Evolutionary conservation across 2,113 vertebrate genomes (phyloP).

Genomic region (Grantiella picta): DNA sequence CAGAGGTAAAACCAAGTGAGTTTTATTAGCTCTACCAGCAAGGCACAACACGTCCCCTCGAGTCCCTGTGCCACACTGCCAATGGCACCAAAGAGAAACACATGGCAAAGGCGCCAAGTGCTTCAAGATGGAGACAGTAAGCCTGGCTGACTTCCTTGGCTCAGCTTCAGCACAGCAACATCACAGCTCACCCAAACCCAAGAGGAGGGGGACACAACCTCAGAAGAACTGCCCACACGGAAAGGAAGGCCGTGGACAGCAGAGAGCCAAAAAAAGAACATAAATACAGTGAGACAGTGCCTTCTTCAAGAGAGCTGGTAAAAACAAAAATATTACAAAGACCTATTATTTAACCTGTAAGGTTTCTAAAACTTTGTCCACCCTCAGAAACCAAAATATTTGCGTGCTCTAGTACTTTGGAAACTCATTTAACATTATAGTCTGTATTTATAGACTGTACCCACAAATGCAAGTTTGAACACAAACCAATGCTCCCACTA

Average conservation of each 20-base stretch:
- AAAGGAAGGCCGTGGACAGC: neutral
- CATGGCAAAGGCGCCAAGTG: neutral
- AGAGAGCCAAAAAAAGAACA: accelerated
- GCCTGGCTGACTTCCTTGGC: neutral
- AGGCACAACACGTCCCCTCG: accelerated
- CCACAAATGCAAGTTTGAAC: neutral
- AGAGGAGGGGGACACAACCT: neutral
- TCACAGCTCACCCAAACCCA: neutral
- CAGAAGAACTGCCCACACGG: neutral
- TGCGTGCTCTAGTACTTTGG: neutral
- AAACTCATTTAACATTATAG: neutral
- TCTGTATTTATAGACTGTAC: neutral
- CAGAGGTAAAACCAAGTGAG: neutral
- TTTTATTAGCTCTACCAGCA: neutral
- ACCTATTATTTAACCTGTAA: neutral
- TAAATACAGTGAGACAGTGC: neutral
- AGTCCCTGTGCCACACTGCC: neutral
- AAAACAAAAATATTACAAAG: neutral
- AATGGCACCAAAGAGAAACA: neutral
- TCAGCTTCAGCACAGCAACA: neutral
- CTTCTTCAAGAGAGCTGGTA: neutral
- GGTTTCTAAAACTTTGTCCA: neutral
- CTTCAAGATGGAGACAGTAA: neutral
- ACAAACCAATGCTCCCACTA: neutral
- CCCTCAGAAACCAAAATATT: neutral